Base-by-base conservation (phyloP, 2,113 vertebrate genomes). In the Dicaeum eximium region DNA sequence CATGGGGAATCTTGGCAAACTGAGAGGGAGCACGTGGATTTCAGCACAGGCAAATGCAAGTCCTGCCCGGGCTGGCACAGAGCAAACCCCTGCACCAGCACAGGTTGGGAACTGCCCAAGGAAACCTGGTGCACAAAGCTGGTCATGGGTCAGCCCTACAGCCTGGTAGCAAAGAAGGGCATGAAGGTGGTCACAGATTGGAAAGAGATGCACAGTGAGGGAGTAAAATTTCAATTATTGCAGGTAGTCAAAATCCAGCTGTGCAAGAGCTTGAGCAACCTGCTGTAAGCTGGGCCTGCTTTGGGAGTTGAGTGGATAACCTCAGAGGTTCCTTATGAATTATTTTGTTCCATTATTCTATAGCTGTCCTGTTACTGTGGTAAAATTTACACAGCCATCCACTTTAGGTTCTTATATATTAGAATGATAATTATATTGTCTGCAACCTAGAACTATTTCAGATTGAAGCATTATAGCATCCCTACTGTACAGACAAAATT, bases 1-100 rank as follows among this genome's bases (percentile, higher is more conserved):
- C 0, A 0, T 9, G 23, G 24, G 6, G 30, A 72, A 14, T 22
- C 31, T 67, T 0, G 0, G 25, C 57, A 62, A 7, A 38, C 15
- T 40, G 28, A 58, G 62, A 80, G 15, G 28, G 11, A 17, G 10
- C 31, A 60, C 2, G 2, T 6, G 19, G 60, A 51, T 27, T 45
- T 73, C 70, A 75, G 42, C 42, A 48, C 13, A 44, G 21, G 56
- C 11, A 69, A 72, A 50, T 10, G 5, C 31, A 57, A 13, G 12
- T n/a, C 22, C 31, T 72, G 28, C 9, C 28, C 33, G 51, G 61
- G 23, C 9, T n/a, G n/a, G n/a, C 14, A 18, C 8, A 10, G 19
- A 79, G n/a, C 24, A 78, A 78, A 5, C 3, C 15, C 16, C 51
- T 71, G 72, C 38, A 61, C 7, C 18, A 47, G 35, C 44, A 66